Evolutionary conservation across 2,797 vertebrate species (phyloP), one percentile per base, ranked within the genome.

Genomic region (Aphelocoma californica): DNA sequence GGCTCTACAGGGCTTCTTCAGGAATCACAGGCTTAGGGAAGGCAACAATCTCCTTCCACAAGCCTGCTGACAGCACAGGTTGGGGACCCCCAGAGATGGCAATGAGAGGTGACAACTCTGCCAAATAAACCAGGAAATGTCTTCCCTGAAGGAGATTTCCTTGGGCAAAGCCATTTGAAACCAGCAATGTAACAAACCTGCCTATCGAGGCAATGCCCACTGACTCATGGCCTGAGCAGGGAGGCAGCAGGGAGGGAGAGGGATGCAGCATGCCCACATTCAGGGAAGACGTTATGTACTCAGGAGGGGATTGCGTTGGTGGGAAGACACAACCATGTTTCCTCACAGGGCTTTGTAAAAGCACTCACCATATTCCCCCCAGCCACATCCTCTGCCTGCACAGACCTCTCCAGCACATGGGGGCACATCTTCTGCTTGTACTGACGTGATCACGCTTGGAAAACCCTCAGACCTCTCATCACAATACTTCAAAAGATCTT

Each of bases 261-360:
- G 32, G 32, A 18, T 36, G 56, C 66, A 61, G 47, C 38, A 21
- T 9, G 7, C 11, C 17, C 66, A 34, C 32, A 25, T 4, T 31
- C 21, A 26, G 66, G 38, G 26, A 34, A 20, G 38, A 5, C 7
- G 38, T 32, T 8, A 9, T 38, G 17, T 6, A 14, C 12, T 18
- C 38, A 10, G 57, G 18, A 38, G n/a, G 58, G 67, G 18, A 23
- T 18, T 21, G 57, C 32, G 6, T 7, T 44, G 21, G 53, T 24
- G 25, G 57, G 17, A 26, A 34, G 38, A 26, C 21, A 36, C 1
- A 1, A 2, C 32, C 13, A 1, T 4, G 42, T 29, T 57, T 40
- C 25, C 36, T 34, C 26, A 26, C 3, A 42, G 32, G 36, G 23
- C 21, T 50, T 74, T 50, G 31, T 12, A 24, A 23, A 45, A 25